Evolutionary conservation across 2,888 invertebrate genomes (phyloP), one percentile per base, ranked within the genome.

Genomic region (Chloroclystis v-ata): DNA sequence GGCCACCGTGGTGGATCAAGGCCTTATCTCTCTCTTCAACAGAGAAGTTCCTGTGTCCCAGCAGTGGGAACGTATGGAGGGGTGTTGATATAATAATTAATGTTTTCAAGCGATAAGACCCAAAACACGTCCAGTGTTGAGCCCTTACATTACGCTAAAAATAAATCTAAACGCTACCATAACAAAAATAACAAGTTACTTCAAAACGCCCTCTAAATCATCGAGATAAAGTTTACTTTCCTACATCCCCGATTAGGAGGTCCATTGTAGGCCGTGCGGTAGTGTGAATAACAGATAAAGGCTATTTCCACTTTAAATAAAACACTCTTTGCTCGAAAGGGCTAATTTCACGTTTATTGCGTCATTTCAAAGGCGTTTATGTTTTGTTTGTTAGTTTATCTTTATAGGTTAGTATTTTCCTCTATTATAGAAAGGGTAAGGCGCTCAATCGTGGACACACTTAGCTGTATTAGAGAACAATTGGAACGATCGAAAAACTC

Each of bases 271-370:
- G 40, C 45, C 44, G 56, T 53, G 57, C 51, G 56, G 58, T 60
- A 58, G 64, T 63, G 63, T 53, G 58, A 60, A 64, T 61, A 60
- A 48, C 61, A 65, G 64, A 67, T 65, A 65, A 67, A 59, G 60
- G 60, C 49, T 54, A 57, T 67, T 61, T 56, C 56, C 55, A 47
- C 55, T 54, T 66, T 60, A 59, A 57, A 59, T 61, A 61, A 63
- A 67, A 65, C 57, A 62, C 60, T 63, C 61, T 64, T 65, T 61
- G 61, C 62, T 58, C 24, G 49, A 58, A 55, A 55, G 38, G 54
- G 53, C 49, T 49, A 61, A 61, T 61, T 63, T 55, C 32, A 51
- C 52, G 54, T 60, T 60, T 56, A 59, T 55, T 39, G 47, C 53
- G 45, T 45, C n/a, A 45, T 45, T 37, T 24, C 8, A 24, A 37